Conservation (phyloP, 2,888 invertebrate genomes). For the Tenthredo mesomela region DNA sequence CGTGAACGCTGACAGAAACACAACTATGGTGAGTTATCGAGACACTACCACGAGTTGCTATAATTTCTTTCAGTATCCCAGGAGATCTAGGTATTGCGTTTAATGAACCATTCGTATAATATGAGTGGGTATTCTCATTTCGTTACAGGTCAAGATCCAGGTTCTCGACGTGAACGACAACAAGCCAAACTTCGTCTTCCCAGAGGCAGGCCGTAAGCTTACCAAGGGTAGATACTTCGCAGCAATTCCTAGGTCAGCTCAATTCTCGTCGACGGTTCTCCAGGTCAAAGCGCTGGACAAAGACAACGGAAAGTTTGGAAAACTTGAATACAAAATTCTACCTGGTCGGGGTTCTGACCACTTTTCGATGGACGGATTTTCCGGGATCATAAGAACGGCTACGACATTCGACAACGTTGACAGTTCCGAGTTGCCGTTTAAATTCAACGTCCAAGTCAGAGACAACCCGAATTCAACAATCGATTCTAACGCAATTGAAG, state of each 20-base stretch:
- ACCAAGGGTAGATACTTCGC: slow-evolving; percentile 89
- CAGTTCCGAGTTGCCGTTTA: slow-evolving; percentile 84
- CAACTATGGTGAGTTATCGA: slow-evolving; percentile 79
- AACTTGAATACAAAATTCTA: slow-evolving; percentile 85
- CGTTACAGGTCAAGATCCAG: slow-evolving; percentile 85
- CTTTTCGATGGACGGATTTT: slow-evolving; percentile 86
- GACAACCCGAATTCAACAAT: slow-evolving; percentile 86
- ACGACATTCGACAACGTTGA: slow-evolving; percentile 86
- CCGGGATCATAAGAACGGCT: slow-evolving; percentile 88
- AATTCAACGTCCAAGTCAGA: slow-evolving; percentile 82
- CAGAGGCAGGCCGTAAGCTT: slow-evolving; percentile 80
- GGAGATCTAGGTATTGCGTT: not conserved
- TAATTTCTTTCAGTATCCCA: not conserved
- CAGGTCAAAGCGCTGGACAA: slow-evolving; percentile 93
- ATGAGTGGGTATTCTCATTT: not conserved
- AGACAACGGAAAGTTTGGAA: slow-evolving; percentile 91
- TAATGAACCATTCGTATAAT: not conserved
- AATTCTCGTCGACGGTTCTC: slow-evolving; percentile 87
- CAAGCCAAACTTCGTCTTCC: slow-evolving; percentile 89
- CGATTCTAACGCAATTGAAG: slow-evolving; percentile 83
- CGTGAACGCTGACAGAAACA: slow-evolving; percentile 88
- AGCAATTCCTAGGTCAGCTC: slow-evolving; percentile 87
- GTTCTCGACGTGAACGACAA: slow-evolving; percentile 95
- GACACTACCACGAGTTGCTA: not conserved
- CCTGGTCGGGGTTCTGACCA: slow-evolving; percentile 81